Evolutionary conservation across 2,888 invertebrate genomes (phyloP).

Genomic region (Caenorhabditis becei): DNA sequence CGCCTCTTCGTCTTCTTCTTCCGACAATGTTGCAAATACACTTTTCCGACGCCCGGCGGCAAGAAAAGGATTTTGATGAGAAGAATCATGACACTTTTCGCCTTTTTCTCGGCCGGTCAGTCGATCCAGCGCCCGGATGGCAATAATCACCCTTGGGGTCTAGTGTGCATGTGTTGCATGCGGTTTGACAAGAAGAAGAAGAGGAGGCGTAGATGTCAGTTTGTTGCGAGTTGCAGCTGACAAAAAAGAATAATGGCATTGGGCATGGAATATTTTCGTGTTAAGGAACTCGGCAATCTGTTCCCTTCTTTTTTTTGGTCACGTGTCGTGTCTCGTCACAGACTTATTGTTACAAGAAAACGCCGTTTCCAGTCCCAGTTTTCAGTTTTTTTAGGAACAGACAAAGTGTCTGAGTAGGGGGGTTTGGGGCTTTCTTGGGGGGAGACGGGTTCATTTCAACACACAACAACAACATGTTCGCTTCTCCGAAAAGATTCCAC

Average conservation of each 20-base stretch:
- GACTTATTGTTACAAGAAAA: constrained; percentile 13
- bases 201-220: constrained; percentile 39
- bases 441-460: constrained; percentile 1
- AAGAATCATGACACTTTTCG: constrained; percentile 46
- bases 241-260: constrained; percentile 59
- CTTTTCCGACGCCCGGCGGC: constrained; percentile 25
- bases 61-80: constrained; percentile 41
- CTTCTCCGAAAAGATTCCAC: background rate
- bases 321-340: constrained; percentile 21
- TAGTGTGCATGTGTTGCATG: constrained; percentile 42
- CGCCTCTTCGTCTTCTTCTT: constrained; percentile 17
- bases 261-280: constrained; percentile 44
- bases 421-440: background rate
- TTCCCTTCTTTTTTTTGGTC: constrained; percentile 17
- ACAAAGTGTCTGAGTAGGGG: background rate
- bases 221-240: constrained; percentile 56
- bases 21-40: constrained; percentile 30
- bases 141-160: constrained; percentile 64
- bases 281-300: constrained; percentile 47
- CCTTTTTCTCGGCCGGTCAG: background rate
- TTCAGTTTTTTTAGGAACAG: constrained; percentile 10
- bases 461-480: constrained; percentile 39
- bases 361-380: background rate
- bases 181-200: constrained; percentile 49
- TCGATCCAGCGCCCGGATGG: constrained; percentile 34